phyloP scores from a whole-genome alignment of 2,113 vertebrate genomes.

The Stegostoma tigrinum region DNA sequence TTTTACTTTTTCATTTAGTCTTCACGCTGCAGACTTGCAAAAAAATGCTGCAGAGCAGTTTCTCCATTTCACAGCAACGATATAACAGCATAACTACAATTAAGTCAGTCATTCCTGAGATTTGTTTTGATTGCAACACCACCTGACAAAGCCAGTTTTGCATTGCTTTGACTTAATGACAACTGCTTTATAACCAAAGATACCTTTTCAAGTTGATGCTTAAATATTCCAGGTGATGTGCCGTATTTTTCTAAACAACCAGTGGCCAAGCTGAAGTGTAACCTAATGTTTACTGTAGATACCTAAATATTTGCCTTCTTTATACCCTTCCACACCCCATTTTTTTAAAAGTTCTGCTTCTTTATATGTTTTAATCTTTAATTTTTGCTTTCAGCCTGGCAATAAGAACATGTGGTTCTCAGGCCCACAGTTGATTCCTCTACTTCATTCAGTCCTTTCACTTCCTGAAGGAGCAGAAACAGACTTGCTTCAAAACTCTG shows the following conservation, averaged over 20 bases:
- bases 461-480: slow-evolving; percentile 79
- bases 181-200: background rate
- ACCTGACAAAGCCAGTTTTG: background rate
- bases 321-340: background rate
- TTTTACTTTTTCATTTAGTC: background rate
- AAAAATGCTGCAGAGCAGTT: background rate
- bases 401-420: slow-evolving; percentile 65
- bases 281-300: background rate
- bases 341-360: background rate
- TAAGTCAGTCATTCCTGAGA: background rate
- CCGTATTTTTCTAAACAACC: background rate
- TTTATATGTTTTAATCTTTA: slow-evolving; percentile 35
- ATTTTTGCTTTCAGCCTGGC: slow-evolving; percentile 49
- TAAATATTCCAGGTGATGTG: background rate
- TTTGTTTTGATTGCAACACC: background rate
- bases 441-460: slow-evolving; percentile 65
- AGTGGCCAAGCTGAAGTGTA: background rate
- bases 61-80: background rate
- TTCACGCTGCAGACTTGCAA: background rate
- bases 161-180: background rate
- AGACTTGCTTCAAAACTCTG: slow-evolving; percentile 77
- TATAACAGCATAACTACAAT: background rate
- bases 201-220: background rate
- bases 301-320: background rate
- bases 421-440: slow-evolving; percentile 62